phyloP scores from a whole-genome alignment of 2,113 vertebrate species.

The Sebastes schlegelii region DNA sequence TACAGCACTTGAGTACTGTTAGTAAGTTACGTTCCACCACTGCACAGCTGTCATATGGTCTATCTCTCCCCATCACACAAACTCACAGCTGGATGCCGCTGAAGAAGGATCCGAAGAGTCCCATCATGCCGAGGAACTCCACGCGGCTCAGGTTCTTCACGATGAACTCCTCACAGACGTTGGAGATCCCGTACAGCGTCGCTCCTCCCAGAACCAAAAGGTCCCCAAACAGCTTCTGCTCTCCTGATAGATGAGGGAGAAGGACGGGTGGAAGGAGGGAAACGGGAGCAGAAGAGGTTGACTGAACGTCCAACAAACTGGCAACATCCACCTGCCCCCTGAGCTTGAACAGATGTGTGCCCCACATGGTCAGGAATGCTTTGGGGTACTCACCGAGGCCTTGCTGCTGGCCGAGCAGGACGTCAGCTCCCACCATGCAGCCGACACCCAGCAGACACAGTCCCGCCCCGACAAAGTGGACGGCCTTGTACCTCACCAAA shows the following conservation, averaged over 20 bases:
- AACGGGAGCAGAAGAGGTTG: not conserved
- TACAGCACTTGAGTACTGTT: not conserved
- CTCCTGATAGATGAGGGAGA: conserved; percentile 78
- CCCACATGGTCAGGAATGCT: not conserved
- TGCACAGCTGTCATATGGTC: not conserved
- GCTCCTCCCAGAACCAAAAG: conserved; percentile 93
- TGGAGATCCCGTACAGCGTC: conserved; percentile 92
- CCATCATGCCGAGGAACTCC: conserved; percentile 97
- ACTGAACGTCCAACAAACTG: not conserved
- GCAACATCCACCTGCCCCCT: not conserved
- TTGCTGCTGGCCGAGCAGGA: conserved; percentile 92
- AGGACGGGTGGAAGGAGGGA: not conserved
- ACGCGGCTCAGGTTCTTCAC: conserved; percentile 94
- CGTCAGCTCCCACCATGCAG: conserved; percentile 95
- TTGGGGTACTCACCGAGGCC: conserved; percentile 86
- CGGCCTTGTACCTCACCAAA: conserved; percentile 94
- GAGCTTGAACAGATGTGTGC: not conserved
- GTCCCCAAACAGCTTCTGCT: conserved; percentile 94
- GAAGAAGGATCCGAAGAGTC: conserved; percentile 97
- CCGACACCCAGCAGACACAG: conserved; percentile 95
- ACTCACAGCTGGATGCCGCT: conserved; percentile 98
- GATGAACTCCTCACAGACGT: conserved; percentile 95
- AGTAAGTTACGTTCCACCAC: not conserved
- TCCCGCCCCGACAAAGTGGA: conserved; percentile 92
- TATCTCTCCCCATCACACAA: not conserved